Base-by-base conservation (phyloP, 2,888 invertebrate genomes). In the Rotaria sp. region DNA sequence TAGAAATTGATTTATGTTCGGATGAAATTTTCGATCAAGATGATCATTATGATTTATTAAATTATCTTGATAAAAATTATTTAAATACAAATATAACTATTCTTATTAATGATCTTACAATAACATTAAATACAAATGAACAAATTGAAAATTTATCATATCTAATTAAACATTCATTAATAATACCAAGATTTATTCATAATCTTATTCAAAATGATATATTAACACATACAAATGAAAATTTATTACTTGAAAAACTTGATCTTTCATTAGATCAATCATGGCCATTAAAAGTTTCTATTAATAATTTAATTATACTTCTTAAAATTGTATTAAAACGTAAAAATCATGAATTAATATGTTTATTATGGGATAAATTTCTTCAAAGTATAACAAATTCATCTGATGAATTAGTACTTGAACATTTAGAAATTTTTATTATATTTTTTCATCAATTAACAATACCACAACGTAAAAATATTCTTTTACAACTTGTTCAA, bases 11-110 rank as follows among this genome's bases (percentile, higher is more conserved):
- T n/a, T 7, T 45, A 26, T 80, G 80, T 21, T n/a, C 80, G 1
- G 80, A 80, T 2, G 80, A 80, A 26, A 38, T 4, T 18, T 45
- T 26, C 13, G 80, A 80, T n/a, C 26, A n/a, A n/a, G 80, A 80
- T 45, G 80, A 41, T 67, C 21, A 67, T 80, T 26, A 45, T 45
- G 80, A 80, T 45, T 2, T 80, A 45, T 80, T 80, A 45, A 80
- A 45, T 45, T 80, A 45, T 80, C 45, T 80, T 24, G 80, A 80
- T 45, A 80, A 41, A 80, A 45, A 80, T 45, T 80, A 80, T 80
- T 45, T 80, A 2, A n/a, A 41, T 45, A 15, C 13, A 15, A n/a
- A 45, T 45, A 13, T 45, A 13, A 0, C 26, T 2, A 45, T 80
- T 45, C 5, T 80, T 15, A 45, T 45, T 4, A 26, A 80, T 45